A percentile compares a stretch with the other conserved stretches of the same genome.
These are phyloP conservation scores for Nasonovia ribisnigri DNA, from an alignment of 2,888 invertebrate species.

Conservation along the genomic window DNA sequence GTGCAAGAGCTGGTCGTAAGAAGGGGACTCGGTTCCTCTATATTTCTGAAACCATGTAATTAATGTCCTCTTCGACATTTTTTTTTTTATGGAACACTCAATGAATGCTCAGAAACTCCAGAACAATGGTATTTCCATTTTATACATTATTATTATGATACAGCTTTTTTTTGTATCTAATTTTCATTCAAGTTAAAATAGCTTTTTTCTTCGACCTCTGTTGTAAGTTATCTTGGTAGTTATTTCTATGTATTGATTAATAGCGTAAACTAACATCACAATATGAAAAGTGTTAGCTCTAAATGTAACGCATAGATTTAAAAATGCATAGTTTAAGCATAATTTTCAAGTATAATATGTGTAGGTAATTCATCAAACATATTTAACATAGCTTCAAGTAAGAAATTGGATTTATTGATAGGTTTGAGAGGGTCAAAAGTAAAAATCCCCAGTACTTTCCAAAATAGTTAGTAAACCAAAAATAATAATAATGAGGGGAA, in stretches of 20 bases:
- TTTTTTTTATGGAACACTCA: neutral
- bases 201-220: neutral
- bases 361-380: no score
- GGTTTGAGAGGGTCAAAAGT: neutral
- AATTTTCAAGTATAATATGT: no score
- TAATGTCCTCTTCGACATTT: neutral
- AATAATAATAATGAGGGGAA: neutral
- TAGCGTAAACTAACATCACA: neutral
- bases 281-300: neutral
- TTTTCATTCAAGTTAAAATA: neutral
- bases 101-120: neutral
- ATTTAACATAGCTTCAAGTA: no score
- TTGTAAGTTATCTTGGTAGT: neutral
- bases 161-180: neutral
- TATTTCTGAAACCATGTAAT: neutral
- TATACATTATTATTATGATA: neutral
- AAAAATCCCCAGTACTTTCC: neutral
- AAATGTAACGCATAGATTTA: no score
- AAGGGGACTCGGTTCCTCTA: neutral
- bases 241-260: neutral
- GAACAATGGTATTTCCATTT: neutral
- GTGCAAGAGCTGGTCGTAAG: neutral
- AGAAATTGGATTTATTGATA: neutral
- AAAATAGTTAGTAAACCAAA: neutral
- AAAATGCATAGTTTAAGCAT: no score